Evolutionary conservation across 2,888 invertebrate genomes (phyloP).

Genomic region (Cryptops parisi): DNA sequence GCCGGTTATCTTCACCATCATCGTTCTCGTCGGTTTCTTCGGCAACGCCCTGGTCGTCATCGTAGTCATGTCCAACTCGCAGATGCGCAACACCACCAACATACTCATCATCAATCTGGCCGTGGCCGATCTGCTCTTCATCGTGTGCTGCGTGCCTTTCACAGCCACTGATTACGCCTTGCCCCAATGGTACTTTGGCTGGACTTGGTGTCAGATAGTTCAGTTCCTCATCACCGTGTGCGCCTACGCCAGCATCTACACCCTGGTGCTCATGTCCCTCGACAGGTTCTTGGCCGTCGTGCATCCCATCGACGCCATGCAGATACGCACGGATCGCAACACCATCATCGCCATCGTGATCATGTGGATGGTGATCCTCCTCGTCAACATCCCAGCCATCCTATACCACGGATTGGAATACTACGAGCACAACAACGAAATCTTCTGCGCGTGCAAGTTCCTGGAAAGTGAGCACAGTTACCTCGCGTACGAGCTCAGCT

Average conservation of each 20-base stretch:
- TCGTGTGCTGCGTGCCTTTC: conserved; percentile 85
- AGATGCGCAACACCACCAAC: conserved; percentile 88
- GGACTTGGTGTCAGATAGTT: conserved; percentile 74
- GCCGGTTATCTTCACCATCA: conserved; percentile 68
- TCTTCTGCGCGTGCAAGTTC: conserved; percentile 25
- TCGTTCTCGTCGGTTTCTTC: conserved; percentile 70
- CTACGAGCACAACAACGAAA: conserved; percentile 39
- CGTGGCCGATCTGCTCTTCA: conserved; percentile 77
- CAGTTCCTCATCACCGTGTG: conserved; percentile 85
- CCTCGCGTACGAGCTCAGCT: conserved; percentile 54
- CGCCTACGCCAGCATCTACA: conserved; percentile 86
- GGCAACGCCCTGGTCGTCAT: conserved; percentile 80
- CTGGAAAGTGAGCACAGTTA: conserved; percentile 20
- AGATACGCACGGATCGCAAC: conserved; percentile 63
- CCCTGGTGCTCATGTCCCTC: conserved; percentile 81
- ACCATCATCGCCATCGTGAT: conserved; percentile 60
- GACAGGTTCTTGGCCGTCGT: conserved; percentile 85
- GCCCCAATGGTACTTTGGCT: conserved; percentile 80
- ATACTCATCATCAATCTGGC: conserved; percentile 80
- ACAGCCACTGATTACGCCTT: conserved; percentile 81
- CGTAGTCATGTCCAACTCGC: conserved; percentile 73
- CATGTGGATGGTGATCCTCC: conserved; percentile 66
- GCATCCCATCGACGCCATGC: conserved; percentile 78
- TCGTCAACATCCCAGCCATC: conserved; percentile 60
- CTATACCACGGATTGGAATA: conserved; percentile 59